A percentile compares a stretch with the other conserved stretches of the same genome.
These are phyloP conservation scores for Odocoileus hemionus DNA, from an alignment of 2,113 vertebrate species.

Conservation along the genomic window DNA sequence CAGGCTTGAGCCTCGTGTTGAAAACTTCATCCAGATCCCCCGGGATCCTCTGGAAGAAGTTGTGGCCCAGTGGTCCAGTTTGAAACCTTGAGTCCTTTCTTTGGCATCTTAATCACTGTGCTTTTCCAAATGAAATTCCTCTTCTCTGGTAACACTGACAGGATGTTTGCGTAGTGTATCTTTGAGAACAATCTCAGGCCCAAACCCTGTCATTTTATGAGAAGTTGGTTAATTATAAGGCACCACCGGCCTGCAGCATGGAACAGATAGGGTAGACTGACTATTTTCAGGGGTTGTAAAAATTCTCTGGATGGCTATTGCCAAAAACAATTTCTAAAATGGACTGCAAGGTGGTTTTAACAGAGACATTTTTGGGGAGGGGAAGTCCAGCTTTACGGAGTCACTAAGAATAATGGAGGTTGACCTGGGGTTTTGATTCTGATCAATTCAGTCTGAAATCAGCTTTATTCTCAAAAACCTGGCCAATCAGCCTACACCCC, in stretches of 20 bases:
- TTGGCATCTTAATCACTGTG: not conserved
- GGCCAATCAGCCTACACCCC: not conserved
- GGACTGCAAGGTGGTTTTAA: not conserved
- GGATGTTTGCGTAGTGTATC: slow-evolving; percentile 64
- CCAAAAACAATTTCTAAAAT: not conserved
- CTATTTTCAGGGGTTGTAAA: slow-evolving; percentile 65
- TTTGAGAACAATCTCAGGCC: slow-evolving; percentile 53
- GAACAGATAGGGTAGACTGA: slow-evolving; percentile 54
- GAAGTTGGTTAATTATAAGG: slow-evolving; percentile 16
- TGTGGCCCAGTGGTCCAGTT: not conserved
- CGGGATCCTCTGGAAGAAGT: not conserved
- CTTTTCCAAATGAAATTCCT: slow-evolving; percentile 36
- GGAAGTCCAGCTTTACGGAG: not conserved
- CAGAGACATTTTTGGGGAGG: not conserved
- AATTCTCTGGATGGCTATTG: slow-evolving; percentile 6
- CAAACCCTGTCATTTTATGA: slow-evolving; percentile 41
- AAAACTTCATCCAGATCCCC: not conserved
- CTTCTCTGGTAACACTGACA: not conserved
- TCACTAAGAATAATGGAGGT: not conserved
- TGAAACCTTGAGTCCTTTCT: not conserved
- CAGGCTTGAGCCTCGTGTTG: not conserved
- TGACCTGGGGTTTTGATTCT: not conserved
- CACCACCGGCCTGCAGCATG: not conserved
- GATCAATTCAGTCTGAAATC: not conserved
- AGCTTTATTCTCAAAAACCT: not conserved